Evolutionary conservation across 2,888 invertebrate genomes (phyloP).

Genomic region (Drosophila engyochracea): DNA sequence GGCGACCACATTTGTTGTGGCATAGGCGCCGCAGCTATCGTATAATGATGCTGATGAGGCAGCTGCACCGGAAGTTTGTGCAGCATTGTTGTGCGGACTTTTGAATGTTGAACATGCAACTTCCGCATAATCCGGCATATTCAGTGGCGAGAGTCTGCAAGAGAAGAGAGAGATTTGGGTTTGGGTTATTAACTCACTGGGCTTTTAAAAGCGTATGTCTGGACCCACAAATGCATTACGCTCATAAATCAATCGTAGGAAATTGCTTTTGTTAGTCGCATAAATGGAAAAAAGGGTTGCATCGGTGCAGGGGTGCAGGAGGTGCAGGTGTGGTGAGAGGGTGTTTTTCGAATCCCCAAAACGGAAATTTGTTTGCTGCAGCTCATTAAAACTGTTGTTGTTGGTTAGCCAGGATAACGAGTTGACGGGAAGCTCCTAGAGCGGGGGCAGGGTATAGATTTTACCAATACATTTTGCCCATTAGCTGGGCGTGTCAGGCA

Average conservation of each 20-base stretch:
- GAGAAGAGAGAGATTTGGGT: background rate
- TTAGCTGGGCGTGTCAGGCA: slow-evolving; percentile 59
- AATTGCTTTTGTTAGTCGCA: slow-evolving; percentile 76
- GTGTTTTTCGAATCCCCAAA: slow-evolving; percentile 11
- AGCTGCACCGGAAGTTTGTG: slow-evolving; percentile 56
- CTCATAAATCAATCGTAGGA: slow-evolving; percentile 77
- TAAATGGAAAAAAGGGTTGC: background rate
- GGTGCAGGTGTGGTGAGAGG: background rate
- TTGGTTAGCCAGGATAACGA: slow-evolving; percentile 11
- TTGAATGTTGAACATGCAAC: slow-evolving; percentile 86
- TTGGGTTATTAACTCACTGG: slow-evolving; percentile 38
- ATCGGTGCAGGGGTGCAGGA: background rate
- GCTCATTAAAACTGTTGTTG: slow-evolving; percentile 68
- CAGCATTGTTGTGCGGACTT: slow-evolving; percentile 78
- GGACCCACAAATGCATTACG: slow-evolving; percentile 50
- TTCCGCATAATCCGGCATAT: slow-evolving; percentile 86
- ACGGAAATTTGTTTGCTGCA: slow-evolving; percentile 74
- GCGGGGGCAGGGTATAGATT: background rate
- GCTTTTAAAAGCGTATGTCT: slow-evolving; percentile 62
- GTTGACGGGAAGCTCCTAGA: background rate
- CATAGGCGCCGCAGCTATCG: slow-evolving; percentile 85
- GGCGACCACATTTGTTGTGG: slow-evolving; percentile 85
- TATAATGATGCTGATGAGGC: slow-evolving; percentile 77
- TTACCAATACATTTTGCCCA: slow-evolving; percentile 51
- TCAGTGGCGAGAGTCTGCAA: slow-evolving; percentile 84